phyloP scores from a whole-genome alignment of 2,888 invertebrate species.

The Diogma glabrata region DNA sequence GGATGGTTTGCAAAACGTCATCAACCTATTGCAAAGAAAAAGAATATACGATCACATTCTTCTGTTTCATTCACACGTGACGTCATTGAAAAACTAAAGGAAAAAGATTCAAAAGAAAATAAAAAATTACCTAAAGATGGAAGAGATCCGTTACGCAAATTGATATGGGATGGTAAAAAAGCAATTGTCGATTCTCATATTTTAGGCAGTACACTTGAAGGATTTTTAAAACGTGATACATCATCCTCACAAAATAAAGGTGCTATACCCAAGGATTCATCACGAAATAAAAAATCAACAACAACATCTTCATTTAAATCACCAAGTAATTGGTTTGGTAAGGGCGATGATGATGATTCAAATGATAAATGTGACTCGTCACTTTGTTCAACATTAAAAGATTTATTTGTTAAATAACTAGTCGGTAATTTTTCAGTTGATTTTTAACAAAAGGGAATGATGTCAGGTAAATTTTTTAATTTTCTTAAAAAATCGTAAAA shows the following conservation, averaged over 20 bases:
- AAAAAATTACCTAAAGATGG: constrained; percentile 26
- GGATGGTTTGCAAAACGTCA: constrained; percentile 71
- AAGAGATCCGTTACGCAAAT: constrained; percentile 16
- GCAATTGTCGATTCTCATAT: constrained; percentile 71
- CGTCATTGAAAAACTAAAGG: constrained; percentile 44
- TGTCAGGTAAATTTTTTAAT: constrained; percentile 6
- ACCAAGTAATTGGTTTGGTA: constrained; percentile 43
- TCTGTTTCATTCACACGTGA: constrained; percentile 45
- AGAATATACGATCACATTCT: constrained; percentile 42
- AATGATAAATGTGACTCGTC: constrained; percentile 62
- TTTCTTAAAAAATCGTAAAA: constrained; percentile 9
- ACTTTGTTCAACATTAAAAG: constrained; percentile 72
- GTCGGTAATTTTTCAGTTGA: constrained; percentile 22
- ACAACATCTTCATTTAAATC: constrained; percentile 30
- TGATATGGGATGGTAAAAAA: constrained; percentile 45
- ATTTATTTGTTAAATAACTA: constrained; percentile 71
- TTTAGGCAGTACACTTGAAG: constrained; percentile 74
- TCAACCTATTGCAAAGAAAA: constrained; percentile 59
- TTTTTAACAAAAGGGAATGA: constrained; percentile 4
- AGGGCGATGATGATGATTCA: constrained; percentile 59
- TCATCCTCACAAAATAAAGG: constrained; percentile 34
- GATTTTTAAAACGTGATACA: constrained; percentile 48
- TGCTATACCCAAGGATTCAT: constrained; percentile 36
- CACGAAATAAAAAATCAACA: constrained; percentile 27
- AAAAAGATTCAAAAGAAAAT: constrained; percentile 33